Evolutionary conservation across 2,113 vertebrate genomes (phyloP).

Genomic region (Mixornis gularis): DNA sequence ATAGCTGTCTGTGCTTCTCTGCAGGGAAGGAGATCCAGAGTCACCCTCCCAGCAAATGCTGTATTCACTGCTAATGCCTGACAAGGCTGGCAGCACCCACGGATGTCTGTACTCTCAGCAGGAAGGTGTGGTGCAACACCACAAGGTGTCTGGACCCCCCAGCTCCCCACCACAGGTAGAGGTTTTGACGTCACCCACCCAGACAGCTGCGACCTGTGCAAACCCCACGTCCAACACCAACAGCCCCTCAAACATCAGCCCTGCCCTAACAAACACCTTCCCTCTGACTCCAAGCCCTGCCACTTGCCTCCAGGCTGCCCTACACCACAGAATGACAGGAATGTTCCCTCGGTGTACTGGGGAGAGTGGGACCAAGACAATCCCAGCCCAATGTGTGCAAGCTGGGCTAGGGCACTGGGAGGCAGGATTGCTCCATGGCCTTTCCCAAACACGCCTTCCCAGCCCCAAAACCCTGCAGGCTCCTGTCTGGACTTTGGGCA

Average conservation of each 20-base stretch:
- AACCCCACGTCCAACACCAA: rapidly evolving
- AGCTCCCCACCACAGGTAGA: neutral
- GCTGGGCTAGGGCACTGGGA: neutral
- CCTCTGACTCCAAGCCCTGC: neutral
- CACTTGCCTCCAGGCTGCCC: neutral
- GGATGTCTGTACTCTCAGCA: neutral
- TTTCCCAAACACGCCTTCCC: neutral
- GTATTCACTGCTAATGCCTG: neutral
- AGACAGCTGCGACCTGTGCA: neutral
- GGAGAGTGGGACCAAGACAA: neutral
- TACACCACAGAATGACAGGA: neutral
- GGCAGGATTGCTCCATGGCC: neutral
- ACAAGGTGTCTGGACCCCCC: rapidly evolving
- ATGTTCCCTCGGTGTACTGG: rapidly evolving
- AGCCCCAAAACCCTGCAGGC: neutral
- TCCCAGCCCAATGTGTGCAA: neutral
- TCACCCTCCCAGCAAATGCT: neutral
- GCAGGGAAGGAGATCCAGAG: neutral
- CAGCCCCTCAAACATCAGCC: neutral
- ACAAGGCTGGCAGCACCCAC: neutral
- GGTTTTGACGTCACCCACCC: neutral
- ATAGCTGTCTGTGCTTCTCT: neutral
- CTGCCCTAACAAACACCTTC: neutral
- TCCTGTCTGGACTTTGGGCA: neutral
- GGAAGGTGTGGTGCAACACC: neutral